Base-by-base conservation (phyloP, 2,888 invertebrate genomes). In the Leptinotarsa peninsularis region DNA sequence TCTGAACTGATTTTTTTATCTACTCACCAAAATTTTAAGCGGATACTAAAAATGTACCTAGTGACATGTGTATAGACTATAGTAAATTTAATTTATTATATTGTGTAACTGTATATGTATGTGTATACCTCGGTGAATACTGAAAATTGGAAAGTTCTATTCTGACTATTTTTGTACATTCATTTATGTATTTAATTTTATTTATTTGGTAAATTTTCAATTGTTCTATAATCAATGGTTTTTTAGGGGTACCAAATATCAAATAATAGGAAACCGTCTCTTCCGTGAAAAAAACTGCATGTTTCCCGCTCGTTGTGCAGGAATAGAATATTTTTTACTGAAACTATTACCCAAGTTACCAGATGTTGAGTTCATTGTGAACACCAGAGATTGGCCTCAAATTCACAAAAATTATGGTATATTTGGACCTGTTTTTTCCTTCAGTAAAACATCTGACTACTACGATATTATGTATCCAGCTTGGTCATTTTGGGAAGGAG, bases 401-500 rank as follows among this genome's bases (percentile, higher is more conserved):
- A 90, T 95, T 21, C 92, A 92, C 80, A 90, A 89, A 80, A 89
- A 90, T 72, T 93, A 91, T 89, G 91, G 91, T 1, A 86, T 89
- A 10, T 89, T 91, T 81, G 91, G 93, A 49, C 98, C 98, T 17
- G 92, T 98, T n/a, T 94, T 98, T 86, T 98, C 98, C 3, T 99
- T 99, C 87, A 98, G 98, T 87, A 98, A 98, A 94, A 94, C 95
- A 0, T 85, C 87, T 60, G 93, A 96, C 52, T 95, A 96, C 88
- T 91, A 91, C 87, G 99, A 99, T 86, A 96, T 99, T 77, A 95
- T 95, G 93, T 96, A 95, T 87, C 98, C 98, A 1, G 96, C 98
- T 0, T 99, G 98, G 98, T 94, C 97, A 58, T 99, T 99, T 88
- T 98, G 98, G 98, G 97, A 97, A 89, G 98, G 98, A 43, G 99